Evolutionary conservation across 2,113 vertebrate species (phyloP).

Genomic region (Mobula birostris): DNA sequence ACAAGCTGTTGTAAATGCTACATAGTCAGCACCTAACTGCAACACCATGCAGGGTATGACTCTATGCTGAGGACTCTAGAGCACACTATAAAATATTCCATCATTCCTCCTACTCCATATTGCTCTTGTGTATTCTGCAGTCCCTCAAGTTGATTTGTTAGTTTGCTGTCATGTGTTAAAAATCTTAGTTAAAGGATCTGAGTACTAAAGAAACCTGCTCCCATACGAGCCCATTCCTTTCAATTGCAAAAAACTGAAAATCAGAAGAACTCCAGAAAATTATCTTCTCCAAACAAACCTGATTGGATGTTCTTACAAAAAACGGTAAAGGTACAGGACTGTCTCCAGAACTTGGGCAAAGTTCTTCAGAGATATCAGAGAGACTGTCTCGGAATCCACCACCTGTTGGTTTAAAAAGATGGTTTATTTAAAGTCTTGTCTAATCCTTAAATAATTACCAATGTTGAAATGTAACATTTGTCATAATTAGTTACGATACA

Average conservation of each 20-base stretch:
- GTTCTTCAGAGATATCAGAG: slow-evolving; percentile 94
- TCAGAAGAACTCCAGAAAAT: not conserved
- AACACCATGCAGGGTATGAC: too few relatives aligned
- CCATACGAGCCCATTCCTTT: not conserved
- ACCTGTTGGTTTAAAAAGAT: slow-evolving; percentile 52
- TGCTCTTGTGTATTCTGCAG: not conserved
- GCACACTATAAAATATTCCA: not conserved
- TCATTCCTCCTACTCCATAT: not conserved
- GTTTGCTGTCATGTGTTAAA: not conserved
- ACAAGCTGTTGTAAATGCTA: too few relatives aligned
- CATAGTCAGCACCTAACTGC: too few relatives aligned
- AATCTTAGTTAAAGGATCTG: not conserved
- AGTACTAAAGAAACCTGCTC: not conserved
- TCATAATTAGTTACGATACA: not conserved
- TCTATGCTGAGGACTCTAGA: not conserved
- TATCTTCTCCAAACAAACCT: slow-evolving; percentile 56
- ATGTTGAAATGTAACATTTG: not conserved
- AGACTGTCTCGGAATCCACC: slow-evolving; percentile 94
- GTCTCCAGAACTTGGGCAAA: slow-evolving; percentile 90
- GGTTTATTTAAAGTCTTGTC: not conserved
- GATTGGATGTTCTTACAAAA: slow-evolving; percentile 87
- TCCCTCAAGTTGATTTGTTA: not conserved
- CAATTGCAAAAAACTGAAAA: not conserved
- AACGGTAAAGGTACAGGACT: slow-evolving; percentile 84
- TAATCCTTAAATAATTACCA: not conserved